A percentile compares a stretch with the other conserved stretches of the same genome.
Evolutionary conservation across 2,113 vertebrate species (phyloP).

Genomic region (Erythrocercus mccallii): DNA sequence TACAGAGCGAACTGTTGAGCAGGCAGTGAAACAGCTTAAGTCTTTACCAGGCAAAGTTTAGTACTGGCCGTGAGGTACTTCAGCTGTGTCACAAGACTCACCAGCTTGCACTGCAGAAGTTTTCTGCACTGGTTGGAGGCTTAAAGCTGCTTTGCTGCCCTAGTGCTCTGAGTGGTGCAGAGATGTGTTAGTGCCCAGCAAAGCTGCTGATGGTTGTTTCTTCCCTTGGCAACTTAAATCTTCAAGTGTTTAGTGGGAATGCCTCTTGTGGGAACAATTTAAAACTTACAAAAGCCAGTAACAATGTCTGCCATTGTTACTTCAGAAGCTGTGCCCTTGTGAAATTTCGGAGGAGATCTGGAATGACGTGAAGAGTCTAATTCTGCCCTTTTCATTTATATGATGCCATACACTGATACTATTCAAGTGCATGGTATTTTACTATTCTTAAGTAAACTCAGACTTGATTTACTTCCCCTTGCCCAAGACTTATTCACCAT

Average conservation of each 20-base stretch:
- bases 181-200: not conserved
- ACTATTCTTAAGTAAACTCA: not conserved
- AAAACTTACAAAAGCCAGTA: not conserved
- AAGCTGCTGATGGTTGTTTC: not conserved
- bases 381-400: not conserved
- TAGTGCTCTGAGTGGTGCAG: not conserved
- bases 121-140: not conserved
- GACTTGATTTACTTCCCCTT: not conserved
- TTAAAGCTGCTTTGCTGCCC: not conserved
- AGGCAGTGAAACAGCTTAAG: not conserved
- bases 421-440: not conserved
- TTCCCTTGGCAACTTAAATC: not conserved
- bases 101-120: not conserved
- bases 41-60: not conserved
- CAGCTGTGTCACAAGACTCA: slow-evolving; percentile 14
- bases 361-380: not conserved
- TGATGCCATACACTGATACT: not conserved
- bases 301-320: not conserved
- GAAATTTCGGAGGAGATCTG: not conserved
- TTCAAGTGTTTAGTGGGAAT: not conserved
- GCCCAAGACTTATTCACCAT: not conserved
- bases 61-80: not conserved
- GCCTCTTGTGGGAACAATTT: not conserved
- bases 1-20: not conserved
- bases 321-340: not conserved